A percentile compares a stretch with the other conserved stretches of the same genome.
Conservation (phyloP, 35 echinoderm and acorn worm species). For the Ophioderma brevispina region DNA sequence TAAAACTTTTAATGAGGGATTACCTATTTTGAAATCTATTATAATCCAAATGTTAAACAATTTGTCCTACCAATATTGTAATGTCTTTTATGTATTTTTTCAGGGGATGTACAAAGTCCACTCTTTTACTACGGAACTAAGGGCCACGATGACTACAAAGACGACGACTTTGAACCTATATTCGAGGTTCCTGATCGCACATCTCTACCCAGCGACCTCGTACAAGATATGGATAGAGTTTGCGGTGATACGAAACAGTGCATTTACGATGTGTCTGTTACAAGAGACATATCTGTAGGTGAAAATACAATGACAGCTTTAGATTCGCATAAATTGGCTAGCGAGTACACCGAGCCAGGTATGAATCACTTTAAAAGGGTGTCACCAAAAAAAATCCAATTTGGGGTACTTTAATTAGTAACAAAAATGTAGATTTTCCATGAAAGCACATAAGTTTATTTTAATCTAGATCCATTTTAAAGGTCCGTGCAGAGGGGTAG, state of each 20-base stretch:
- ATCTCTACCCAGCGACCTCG: background rate
- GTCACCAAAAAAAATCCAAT: too few species aligned
- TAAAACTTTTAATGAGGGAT: too few species aligned
- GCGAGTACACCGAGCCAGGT: background rate
- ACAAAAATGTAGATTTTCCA: too few species aligned
- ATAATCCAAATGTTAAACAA: too few species aligned
- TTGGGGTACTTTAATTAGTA: too few species aligned
- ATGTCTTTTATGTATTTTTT: too few species aligned
- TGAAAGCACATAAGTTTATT: too few species aligned
- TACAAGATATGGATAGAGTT: background rate
- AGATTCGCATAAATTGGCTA: background rate
- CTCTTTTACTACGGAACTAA: background rate
- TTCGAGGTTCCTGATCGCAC: background rate
- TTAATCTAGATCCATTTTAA: too few species aligned
- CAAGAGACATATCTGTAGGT: background rate
- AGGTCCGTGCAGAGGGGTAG: too few species aligned
- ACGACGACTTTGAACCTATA: background rate
- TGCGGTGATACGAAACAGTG: background rate
- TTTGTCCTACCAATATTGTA: too few species aligned
- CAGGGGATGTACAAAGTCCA: background rate
- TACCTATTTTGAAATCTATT: too few species aligned
- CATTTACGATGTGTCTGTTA: background rate
- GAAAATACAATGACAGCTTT: background rate
- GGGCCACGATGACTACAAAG: background rate
- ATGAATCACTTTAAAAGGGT: too few species aligned